Percentiles rank a stretch among this genome's conserved stretches.
These are phyloP conservation scores for Hylaea fasciaria DNA, from an alignment of 2,888 invertebrate species.

Conservation along the genomic window DNA sequence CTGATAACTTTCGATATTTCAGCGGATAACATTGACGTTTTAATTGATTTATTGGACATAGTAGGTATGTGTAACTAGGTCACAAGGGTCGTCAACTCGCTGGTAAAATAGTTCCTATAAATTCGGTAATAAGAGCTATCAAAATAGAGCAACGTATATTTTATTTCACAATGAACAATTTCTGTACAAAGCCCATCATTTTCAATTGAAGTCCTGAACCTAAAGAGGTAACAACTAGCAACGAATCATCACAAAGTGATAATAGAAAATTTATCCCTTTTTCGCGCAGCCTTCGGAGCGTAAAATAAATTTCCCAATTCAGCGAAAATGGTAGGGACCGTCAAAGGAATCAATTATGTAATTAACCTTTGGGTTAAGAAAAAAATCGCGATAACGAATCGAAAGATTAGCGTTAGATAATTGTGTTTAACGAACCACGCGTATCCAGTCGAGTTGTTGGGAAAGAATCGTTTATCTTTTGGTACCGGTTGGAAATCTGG, in stretches of 20 bases:
- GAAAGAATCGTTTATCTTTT: conserved; percentile 1
- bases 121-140: too few relatives aligned
- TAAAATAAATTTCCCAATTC: conserved; percentile 28
- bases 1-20: too few relatives aligned
- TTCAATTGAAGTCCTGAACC: background rate
- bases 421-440: conserved; percentile 45
- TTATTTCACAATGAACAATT: too few relatives aligned
- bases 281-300: conserved; percentile 24
- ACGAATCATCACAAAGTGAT: conserved; percentile 11
- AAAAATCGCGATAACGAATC: conserved; percentile 43
- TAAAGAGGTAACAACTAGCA: conserved; percentile 12
- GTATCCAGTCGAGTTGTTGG: conserved; percentile 23
- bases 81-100: too few relatives aligned
- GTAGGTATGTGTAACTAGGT: too few relatives aligned
- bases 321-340: conserved; percentile 25
- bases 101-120: too few relatives aligned
- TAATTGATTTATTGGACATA: too few relatives aligned
- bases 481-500: conserved; percentile 13
- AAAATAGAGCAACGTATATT: too few relatives aligned
- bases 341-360: conserved; percentile 44
- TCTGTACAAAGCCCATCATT: too few relatives aligned
- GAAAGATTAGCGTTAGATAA: conserved; percentile 44
- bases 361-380: conserved; percentile 39
- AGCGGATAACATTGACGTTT: too few relatives aligned
- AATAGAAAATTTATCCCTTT: conserved; percentile 21